Evolutionary conservation across 2,888 invertebrate genomes (phyloP).

Genomic region (Shargacucullia verbasci): DNA sequence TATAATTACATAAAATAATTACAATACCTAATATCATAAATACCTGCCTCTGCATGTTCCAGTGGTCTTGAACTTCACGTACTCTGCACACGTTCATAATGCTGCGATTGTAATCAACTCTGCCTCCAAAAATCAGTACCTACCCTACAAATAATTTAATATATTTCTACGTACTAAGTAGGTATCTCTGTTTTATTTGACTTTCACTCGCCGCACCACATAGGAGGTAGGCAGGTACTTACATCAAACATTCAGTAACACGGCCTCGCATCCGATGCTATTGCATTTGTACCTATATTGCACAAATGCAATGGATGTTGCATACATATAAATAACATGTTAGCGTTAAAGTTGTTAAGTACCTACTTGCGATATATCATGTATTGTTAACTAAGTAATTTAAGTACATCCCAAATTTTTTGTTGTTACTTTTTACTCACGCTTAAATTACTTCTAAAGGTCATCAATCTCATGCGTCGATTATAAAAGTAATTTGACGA

Average conservation of each 20-base stretch:
- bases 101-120: too few relatives aligned
- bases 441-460: constrained; percentile 37
- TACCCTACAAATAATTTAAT: too few relatives aligned
- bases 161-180: too few relatives aligned
- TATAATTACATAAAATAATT: too few relatives aligned
- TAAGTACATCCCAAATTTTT: too few relatives aligned
- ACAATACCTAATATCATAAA: too few relatives aligned
- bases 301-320: constrained; percentile 56
- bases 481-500: constrained; percentile 50
- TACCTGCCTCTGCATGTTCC: neutral
- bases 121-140: too few relatives aligned
- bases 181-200: constrained; percentile 40
- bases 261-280: constrained; percentile 56
- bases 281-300: constrained; percentile 52
- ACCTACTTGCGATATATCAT: too few relatives aligned
- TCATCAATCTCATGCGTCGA: constrained; percentile 46
- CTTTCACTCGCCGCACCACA: constrained; percentile 44
- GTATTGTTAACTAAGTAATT: too few relatives aligned
- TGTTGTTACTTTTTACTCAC: constrained; percentile 24
- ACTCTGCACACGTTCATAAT: too few relatives aligned
- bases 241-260: constrained; percentile 47
- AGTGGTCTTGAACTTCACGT: constrained; percentile 27
- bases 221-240: constrained; percentile 14
- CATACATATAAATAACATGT: constrained; percentile 39
- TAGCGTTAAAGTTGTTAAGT: constrained; percentile 26